Percentiles rank a stretch among this genome's conserved stretches.
These are phyloP conservation scores for Limonius californicus DNA, from an alignment of 1,140 invertebrate genomes.

Conservation along the genomic window DNA sequence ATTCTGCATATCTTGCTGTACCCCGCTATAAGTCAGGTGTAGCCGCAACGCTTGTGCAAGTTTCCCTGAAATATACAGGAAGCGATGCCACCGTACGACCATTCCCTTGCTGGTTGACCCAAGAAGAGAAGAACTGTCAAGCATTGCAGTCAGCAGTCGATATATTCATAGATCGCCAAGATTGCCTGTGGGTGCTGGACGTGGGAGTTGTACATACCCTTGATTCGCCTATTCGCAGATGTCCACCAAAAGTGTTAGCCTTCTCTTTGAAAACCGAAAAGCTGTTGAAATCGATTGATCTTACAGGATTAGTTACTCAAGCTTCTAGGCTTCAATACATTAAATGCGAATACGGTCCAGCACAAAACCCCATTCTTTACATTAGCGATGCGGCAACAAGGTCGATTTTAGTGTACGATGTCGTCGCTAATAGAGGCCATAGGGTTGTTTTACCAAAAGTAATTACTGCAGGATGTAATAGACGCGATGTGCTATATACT, in stretches of 20 bases:
- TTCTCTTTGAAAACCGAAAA: conserved; percentile 57
- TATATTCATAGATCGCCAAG: conserved; percentile 54
- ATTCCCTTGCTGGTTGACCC: conserved; percentile 59
- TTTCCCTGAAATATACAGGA: conserved; percentile 50
- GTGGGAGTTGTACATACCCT: conserved; percentile 63
- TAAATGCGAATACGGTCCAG: conserved; percentile 52
- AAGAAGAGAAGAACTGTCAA: conserved; percentile 60
- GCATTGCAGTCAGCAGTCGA: conserved; percentile 61
- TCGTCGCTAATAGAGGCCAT: conserved; percentile 49
- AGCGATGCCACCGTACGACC: conserved; percentile 51
- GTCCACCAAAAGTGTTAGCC: conserved; percentile 63
- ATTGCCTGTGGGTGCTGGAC: conserved; percentile 66
- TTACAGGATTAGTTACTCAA: conserved; percentile 51
- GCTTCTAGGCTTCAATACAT: conserved; percentile 61
- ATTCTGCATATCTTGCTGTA: conserved; percentile 55
- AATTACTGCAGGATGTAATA: conserved; percentile 39
- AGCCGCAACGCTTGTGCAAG: conserved; percentile 58
- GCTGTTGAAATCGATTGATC: conserved; percentile 57
- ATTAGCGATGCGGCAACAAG: conserved; percentile 56
- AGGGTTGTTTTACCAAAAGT: conserved; percentile 54
- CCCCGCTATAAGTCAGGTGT: conserved; percentile 56
- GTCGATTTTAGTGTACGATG: conserved; percentile 58
- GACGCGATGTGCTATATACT: conserved; percentile 50
- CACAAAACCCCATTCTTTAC: conserved; percentile 50
- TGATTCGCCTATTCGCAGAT: conserved; percentile 55